Evolutionary conservation across 2,113 vertebrate genomes (phyloP).

Genomic region (Bubalus kerabau): DNA sequence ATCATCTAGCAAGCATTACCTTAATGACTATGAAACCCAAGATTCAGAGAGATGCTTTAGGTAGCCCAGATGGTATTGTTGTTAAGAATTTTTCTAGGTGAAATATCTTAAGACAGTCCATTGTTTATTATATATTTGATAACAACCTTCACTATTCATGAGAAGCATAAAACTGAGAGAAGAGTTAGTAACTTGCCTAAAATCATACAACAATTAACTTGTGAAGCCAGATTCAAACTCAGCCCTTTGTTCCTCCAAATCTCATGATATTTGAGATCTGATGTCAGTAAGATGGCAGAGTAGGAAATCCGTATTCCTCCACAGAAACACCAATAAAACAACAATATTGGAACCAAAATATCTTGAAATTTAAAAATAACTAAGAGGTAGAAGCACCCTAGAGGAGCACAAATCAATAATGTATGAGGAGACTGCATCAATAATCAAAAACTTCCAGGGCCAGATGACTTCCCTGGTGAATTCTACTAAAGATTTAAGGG

Average conservation of each 20-base stretch:
- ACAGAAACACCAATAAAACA: background rate
- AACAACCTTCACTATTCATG: background rate
- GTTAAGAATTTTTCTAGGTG: background rate
- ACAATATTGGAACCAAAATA: background rate
- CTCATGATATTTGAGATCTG: background rate
- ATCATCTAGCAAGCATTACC: background rate
- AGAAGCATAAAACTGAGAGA: background rate
- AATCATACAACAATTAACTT: background rate
- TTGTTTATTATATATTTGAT: background rate
- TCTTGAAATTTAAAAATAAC: background rate
- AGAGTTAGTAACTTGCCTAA: background rate
- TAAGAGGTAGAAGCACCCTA: background rate
- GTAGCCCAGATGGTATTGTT: background rate
- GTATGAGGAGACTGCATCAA: background rate
- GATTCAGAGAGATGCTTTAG: background rate
- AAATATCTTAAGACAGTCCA: background rate
- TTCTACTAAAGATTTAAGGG: background rate
- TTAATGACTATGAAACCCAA: background rate
- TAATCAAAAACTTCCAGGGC: background rate
- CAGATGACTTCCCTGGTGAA: background rate
- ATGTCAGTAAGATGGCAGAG: background rate
- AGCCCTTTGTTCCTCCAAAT: background rate
- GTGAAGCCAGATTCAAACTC: background rate
- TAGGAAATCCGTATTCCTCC: background rate
- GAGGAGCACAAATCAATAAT: background rate